Conservation (phyloP, 2,888 invertebrate genomes). For the Plagiodera versicolora region DNA sequence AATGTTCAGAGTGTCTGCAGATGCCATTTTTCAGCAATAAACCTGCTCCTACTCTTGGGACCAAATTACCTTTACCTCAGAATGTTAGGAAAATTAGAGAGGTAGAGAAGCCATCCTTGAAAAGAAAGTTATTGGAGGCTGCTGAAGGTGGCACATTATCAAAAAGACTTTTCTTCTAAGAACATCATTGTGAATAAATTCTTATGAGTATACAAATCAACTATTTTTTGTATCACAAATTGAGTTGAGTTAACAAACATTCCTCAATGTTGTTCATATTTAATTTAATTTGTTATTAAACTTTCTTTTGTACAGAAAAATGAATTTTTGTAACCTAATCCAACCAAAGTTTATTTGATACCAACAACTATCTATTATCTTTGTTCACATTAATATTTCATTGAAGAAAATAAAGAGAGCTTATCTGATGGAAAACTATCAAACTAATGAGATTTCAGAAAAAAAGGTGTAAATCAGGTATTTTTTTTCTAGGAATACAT, state of each 20-base stretch:
- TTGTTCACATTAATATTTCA: too few relatives aligned
- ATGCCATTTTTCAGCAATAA: slow-evolving; percentile 91
- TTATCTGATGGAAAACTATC: too few relatives aligned
- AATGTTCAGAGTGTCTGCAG: slow-evolving; percentile 81
- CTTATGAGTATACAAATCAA: not conserved
- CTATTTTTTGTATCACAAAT: not conserved
- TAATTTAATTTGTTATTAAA: not conserved
- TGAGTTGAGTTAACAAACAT: not conserved
- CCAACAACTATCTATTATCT: too few relatives aligned
- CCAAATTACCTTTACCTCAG: slow-evolving; percentile 80
- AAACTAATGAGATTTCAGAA: too few relatives aligned
- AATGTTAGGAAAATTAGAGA: slow-evolving; percentile 62
- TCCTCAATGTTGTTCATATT: not conserved
- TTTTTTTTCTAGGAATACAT: too few relatives aligned
- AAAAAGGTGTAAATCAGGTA: too few relatives aligned
- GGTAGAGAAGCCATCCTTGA: slow-evolving; percentile 68
- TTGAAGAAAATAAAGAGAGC: too few relatives aligned
- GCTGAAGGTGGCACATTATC: slow-evolving; percentile 70
- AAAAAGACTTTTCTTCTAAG: slow-evolving; percentile 68
- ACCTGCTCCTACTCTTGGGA: slow-evolving; percentile 83
- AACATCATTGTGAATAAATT: not conserved
- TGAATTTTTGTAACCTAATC: too few relatives aligned
- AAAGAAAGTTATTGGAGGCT: slow-evolving; percentile 74
- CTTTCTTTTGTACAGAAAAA: too few relatives aligned
- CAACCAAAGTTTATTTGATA: too few relatives aligned